Conservation (phyloP, 2,888 invertebrate species). For the Polia nebulosa region DNA sequence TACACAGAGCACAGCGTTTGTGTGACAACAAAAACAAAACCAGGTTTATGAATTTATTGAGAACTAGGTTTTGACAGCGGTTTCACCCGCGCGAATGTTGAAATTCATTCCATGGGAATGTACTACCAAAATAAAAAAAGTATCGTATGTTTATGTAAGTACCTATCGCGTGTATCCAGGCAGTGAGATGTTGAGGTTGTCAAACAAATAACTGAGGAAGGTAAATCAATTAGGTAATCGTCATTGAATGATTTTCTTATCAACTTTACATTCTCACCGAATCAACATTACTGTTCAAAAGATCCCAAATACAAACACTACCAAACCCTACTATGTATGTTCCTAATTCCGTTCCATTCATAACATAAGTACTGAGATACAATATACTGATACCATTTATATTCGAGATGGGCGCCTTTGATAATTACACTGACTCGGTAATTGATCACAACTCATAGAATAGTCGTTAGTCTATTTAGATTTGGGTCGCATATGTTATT, state of each 20-base stretch:
- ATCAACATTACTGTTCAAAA: conserved; percentile 3
- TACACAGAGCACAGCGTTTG: no score
- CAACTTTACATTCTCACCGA: not conserved
- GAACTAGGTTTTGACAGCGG: no score
- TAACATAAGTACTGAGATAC: conserved; percentile 49
- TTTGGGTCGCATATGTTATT: conserved; percentile 76
- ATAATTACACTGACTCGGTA: conserved; percentile 76
- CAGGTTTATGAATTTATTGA: no score
- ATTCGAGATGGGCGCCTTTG: conserved; percentile 77
- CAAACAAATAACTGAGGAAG: no score
- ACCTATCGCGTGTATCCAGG: no score
- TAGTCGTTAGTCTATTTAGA: conserved; percentile 72
- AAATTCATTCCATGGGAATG: no score
- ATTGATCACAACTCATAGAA: conserved; percentile 68
- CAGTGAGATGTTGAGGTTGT: no score
- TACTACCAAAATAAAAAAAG: no score
- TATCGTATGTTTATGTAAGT: no score
- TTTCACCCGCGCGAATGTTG: no score
- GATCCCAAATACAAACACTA: conserved; percentile 15
- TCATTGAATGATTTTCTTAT: not conserved
- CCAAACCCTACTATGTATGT: conserved; percentile 2
- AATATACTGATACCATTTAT: conserved; percentile 76
- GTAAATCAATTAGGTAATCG: no score
- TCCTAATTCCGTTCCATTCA: conserved; percentile 41
- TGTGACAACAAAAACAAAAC: no score